phyloP scores from a whole-genome alignment of 2,113 vertebrate genomes.

The Actinemys pallida region DNA sequence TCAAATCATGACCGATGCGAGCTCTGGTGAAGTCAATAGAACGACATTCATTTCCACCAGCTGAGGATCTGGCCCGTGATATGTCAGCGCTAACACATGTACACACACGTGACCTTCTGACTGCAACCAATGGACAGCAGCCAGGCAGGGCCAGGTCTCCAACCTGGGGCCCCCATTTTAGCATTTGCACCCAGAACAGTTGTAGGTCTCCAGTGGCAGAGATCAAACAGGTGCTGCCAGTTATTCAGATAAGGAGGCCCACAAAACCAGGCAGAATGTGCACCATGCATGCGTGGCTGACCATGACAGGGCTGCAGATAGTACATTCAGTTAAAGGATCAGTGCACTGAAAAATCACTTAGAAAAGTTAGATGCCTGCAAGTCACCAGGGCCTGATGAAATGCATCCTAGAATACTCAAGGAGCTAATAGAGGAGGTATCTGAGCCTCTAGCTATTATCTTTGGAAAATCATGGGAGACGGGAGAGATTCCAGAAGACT shows the following conservation, averaged over 20 bases:
- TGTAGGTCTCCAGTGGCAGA: neutral
- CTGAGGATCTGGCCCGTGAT: neutral
- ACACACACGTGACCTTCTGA: neutral
- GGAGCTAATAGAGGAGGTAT: too few species aligned
- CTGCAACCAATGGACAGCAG: neutral
- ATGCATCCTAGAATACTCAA: too few species aligned
- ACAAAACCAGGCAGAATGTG: neutral
- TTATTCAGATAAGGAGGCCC: neutral
- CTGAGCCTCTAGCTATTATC: too few species aligned
- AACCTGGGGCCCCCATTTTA: neutral
- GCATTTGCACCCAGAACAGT: neutral
- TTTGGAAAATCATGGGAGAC: too few species aligned
- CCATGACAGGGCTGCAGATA: neutral
- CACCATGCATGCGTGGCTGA: neutral
- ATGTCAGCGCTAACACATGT: accelerated
- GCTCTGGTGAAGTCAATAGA: too few species aligned
- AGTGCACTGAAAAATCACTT: neutral
- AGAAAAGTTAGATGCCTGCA: too few species aligned
- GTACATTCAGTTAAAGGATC: neutral
- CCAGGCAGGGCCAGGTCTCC: neutral
- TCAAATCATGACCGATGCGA: too few species aligned
- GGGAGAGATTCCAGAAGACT: too few species aligned
- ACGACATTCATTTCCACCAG: neutral
- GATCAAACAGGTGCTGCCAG: neutral
- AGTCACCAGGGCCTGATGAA: too few species aligned